Percentiles rank a stretch among this genome's conserved stretches.
Evolutionary conservation across 2,797 vertebrate species (phyloP).

Genomic region (Cuniculus paca): DNA sequence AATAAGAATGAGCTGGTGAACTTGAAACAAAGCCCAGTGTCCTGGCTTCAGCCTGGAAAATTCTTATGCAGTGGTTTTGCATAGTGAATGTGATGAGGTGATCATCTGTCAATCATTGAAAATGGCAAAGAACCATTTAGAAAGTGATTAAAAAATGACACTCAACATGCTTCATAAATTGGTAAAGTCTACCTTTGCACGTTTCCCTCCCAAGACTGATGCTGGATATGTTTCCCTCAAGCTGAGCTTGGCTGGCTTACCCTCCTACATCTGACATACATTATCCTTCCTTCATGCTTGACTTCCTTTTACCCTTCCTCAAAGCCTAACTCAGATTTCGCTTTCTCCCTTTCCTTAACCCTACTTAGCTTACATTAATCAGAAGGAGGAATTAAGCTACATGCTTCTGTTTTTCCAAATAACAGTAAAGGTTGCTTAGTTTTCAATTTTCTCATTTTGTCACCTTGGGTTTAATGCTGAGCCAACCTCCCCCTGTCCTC

Average conservation of each 20-base stretch:
- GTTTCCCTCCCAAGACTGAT: neutral
- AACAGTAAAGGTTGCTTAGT: neutral
- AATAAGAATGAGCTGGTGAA: conserved; percentile 22
- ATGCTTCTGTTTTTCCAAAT: conserved; percentile 37
- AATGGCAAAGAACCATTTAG: conserved; percentile 26
- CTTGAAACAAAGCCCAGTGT: neutral
- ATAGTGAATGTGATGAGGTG: neutral
- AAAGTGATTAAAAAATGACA: neutral
- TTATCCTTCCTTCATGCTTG: conserved; percentile 23
- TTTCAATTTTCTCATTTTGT: conserved; percentile 57
- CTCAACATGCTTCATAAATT: neutral
- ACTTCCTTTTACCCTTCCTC: conserved; percentile 24
- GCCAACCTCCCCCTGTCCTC: neutral
- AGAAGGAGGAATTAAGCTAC: conserved; percentile 17
- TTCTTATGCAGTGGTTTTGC: neutral
- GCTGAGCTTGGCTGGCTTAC: neutral
- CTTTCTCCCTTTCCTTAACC: neutral
- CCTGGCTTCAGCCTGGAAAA: neutral
- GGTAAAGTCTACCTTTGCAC: neutral
- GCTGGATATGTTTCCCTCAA: neutral
- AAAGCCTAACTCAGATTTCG: conserved; percentile 42
- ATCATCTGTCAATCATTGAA: neutral
- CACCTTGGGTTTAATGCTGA: neutral
- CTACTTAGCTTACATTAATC: neutral
- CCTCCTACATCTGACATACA: conserved; percentile 29